These are phyloP conservation scores for Drosophila parabipectinata DNA, from an alignment of 1,140 invertebrate genomes.

Conservation along the genomic window DNA sequence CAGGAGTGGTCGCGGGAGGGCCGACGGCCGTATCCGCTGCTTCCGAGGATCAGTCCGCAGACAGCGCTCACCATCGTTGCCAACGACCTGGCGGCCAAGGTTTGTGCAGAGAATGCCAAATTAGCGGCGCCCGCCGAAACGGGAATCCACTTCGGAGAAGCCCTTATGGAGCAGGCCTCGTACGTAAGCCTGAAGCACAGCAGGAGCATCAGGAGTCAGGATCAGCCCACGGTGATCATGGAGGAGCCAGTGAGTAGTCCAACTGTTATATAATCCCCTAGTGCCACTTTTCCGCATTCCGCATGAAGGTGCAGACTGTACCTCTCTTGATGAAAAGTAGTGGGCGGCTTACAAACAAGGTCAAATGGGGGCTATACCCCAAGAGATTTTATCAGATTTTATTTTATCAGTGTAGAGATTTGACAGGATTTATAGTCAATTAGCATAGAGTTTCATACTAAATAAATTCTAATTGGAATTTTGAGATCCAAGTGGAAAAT, in stretches of 20 bases:
- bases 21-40: slow-evolving; percentile 90
- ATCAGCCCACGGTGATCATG: slow-evolving; percentile 56
- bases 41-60: slow-evolving; percentile 92
- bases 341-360: neutral
- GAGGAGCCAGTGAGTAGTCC: slow-evolving; percentile 73
- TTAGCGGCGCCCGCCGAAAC: slow-evolving; percentile 82
- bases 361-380: neutral
- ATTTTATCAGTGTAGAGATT: neutral
- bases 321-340: neutral
- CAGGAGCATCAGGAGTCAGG: slow-evolving; percentile 29
- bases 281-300: slow-evolving; percentile 17
- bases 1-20: slow-evolving; percentile 95
- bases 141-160: slow-evolving; percentile 50
- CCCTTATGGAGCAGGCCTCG: slow-evolving; percentile 54
- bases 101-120: slow-evolving; percentile 85
- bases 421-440: neutral
- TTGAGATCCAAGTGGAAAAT: neutral
- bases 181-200: slow-evolving; percentile 49
- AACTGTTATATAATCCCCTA: slow-evolving; percentile 62
- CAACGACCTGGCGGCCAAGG: slow-evolving; percentile 87
- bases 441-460: neutral
- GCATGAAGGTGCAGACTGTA: slow-evolving; percentile 74
- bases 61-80: slow-evolving; percentile 93
- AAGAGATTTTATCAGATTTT: neutral
- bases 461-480: neutral